These are phyloP conservation scores for Pyxicephalus adspersus DNA, from an alignment of 2,113 vertebrate genomes.

Conservation along the genomic window DNA sequence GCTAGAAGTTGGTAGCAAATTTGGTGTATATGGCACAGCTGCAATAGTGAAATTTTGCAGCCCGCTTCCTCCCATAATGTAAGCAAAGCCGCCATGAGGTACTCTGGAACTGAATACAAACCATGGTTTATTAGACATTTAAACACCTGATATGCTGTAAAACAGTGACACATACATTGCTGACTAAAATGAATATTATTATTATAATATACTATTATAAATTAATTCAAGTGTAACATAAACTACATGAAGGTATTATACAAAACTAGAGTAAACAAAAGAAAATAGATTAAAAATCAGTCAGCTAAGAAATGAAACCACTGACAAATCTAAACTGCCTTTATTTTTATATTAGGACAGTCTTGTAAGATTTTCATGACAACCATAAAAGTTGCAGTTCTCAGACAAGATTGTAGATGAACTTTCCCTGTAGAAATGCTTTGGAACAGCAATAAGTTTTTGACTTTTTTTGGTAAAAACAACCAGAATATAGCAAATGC, in stretches of 20 bases:
- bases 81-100: slow-evolving; percentile 96
- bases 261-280: slow-evolving; percentile 5
- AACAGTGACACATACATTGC: slow-evolving; percentile 2
- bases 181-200: slow-evolving; percentile 17
- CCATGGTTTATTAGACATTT: slow-evolving; percentile 18
- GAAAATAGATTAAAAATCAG: slow-evolving; percentile 23
- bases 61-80: slow-evolving; percentile 95
- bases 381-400: too few species aligned
- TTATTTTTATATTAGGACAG: too few species aligned
- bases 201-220: neutral
- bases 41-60: slow-evolving; percentile 96
- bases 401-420: too few species aligned
- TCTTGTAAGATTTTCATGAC: too few species aligned
- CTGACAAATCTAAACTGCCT: slow-evolving; percentile 9
- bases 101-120: slow-evolving; percentile 86
- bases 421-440: too few species aligned
- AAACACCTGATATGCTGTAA: neutral
- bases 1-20: slow-evolving; percentile 94
- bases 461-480: too few species aligned
- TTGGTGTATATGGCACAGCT: slow-evolving; percentile 90
- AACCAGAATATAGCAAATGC: too few species aligned
- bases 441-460: too few species aligned
- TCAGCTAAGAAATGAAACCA: slow-evolving; percentile 28
- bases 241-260: slow-evolving; percentile 26
- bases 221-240: slow-evolving; percentile 17